Evolutionary conservation across 2,888 invertebrate species (phyloP).

Genomic region (Drosophila robusta): DNA sequence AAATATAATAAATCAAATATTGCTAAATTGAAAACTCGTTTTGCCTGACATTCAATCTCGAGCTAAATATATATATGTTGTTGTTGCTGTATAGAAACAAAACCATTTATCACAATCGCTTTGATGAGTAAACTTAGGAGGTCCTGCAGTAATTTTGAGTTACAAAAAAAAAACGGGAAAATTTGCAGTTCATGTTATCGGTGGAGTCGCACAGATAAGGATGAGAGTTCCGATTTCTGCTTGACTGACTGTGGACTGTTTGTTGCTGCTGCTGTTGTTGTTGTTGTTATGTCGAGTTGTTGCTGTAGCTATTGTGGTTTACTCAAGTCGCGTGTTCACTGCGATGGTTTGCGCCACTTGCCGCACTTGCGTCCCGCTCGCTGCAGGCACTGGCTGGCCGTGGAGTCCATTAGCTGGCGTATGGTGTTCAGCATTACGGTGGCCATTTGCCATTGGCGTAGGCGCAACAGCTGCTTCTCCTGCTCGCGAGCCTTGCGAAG

Average conservation of each 20-base stretch:
- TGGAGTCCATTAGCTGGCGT: constrained; percentile 63
- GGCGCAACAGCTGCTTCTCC: constrained; percentile 79
- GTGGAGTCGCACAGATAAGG: background rate
- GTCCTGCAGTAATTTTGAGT: constrained; percentile 20
- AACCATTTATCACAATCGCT: constrained; percentile 84
- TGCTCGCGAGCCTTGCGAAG: constrained; percentile 80
- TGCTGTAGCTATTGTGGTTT: constrained; percentile 27
- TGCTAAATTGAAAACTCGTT: constrained; percentile 54
- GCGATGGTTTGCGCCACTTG: constrained; percentile 76
- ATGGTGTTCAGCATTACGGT: constrained; percentile 75
- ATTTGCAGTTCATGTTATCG: constrained; percentile 3
- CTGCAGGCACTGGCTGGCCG: constrained; percentile 53
- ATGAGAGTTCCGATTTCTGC: background rate
- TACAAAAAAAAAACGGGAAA: background rate
- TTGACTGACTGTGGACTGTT: constrained; percentile 42
- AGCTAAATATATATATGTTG: constrained; percentile 22
- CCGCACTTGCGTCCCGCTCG: constrained; percentile 57
- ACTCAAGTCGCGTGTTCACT: constrained; percentile 54
- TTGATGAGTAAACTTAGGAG: constrained; percentile 78
- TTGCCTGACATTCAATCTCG: constrained; percentile 30
- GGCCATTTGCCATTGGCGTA: constrained; percentile 78
- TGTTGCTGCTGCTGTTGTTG: constrained; percentile 27
- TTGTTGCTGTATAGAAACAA: constrained; percentile 69
- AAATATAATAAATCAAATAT: constrained; percentile 48
- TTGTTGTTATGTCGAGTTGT: constrained; percentile 5